Conservation (phyloP, 2,113 vertebrate genomes). For the Salvelinus namaycush region DNA sequence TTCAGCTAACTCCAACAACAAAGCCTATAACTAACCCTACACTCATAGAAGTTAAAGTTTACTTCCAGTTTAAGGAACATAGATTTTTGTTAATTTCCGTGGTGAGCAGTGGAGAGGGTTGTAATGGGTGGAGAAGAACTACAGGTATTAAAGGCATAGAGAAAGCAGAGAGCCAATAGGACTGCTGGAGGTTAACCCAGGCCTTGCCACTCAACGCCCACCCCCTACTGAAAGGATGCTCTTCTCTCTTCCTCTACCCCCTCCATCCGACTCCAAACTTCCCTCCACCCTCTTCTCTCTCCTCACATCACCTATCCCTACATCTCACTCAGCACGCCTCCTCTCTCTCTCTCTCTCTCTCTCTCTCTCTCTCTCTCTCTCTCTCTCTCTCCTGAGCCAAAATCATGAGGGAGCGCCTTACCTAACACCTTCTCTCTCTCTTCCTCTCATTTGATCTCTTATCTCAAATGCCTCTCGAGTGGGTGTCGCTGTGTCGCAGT, state of each 20-base stretch:
- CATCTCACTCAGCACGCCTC: not conserved
- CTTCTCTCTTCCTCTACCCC: not conserved
- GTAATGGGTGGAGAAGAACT: not conserved
- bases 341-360: not conserved
- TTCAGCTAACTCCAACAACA: not conserved
- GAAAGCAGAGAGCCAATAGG: not conserved
- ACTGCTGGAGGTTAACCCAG: conserved; percentile 43
- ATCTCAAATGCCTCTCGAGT: not conserved
- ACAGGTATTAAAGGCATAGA: not conserved
- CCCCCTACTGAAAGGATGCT: conserved; percentile 13
- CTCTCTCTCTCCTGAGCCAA: not conserved
- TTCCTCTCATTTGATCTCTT: not conserved
- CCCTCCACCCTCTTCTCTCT: not conserved
- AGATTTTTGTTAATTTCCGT: conserved; percentile 24
- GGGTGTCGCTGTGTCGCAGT: conserved; percentile 1
- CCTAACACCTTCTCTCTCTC: not conserved
- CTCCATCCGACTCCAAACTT: conserved; percentile 1
- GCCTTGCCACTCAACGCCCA: conserved; percentile 20
- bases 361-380: not conserved
- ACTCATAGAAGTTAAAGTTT: not conserved
- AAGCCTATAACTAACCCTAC: not conserved
- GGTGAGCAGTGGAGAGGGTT: not conserved
- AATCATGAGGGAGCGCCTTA: not conserved
- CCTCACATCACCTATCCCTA: not conserved
- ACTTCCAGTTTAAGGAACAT: conserved; percentile 13